A percentile compares a stretch with the other conserved stretches of the same genome.
phyloP scores from a whole-genome alignment of 2,888 invertebrate species.

The Neocrepidodera transversa region DNA sequence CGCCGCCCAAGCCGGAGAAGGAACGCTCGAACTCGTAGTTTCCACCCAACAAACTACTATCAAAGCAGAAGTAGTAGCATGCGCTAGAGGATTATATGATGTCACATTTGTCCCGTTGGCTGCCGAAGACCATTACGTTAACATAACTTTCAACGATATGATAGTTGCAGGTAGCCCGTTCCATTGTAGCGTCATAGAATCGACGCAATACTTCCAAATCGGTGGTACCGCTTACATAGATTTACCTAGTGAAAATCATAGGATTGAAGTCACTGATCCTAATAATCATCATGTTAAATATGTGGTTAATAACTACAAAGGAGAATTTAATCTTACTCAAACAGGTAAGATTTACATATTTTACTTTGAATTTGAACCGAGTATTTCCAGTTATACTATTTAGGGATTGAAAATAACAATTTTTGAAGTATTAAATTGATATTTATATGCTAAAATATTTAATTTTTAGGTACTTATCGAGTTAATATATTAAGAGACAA shows the following conservation, averaged over 20 bases:
- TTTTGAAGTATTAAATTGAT: too few species aligned
- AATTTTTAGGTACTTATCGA: conserved; percentile 32
- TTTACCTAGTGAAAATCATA: conserved; percentile 68
- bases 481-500: conserved; percentile 45
- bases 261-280: conserved; percentile 71
- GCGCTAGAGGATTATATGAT: conserved; percentile 89
- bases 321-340: conserved; percentile 65
- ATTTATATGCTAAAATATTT: neutral
- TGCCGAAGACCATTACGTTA: conserved; percentile 88
- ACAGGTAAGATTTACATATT: conserved; percentile 57
- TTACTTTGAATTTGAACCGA: neutral
- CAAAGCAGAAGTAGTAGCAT: conserved; percentile 82
- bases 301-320: conserved; percentile 56
- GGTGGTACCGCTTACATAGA: conserved; percentile 66
- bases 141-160: conserved; percentile 93
- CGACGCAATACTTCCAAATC: conserved; percentile 76
- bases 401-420: too few species aligned
- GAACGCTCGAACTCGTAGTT: conserved; percentile 89
- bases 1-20: conserved; percentile 94
- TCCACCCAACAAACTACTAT: conserved; percentile 90
- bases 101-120: conserved; percentile 92
- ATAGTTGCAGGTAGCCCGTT: conserved; percentile 91
- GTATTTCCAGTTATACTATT: too few species aligned
- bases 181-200: conserved; percentile 74
- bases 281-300: conserved; percentile 65